Percentiles rank a stretch among this genome's conserved stretches.
These are phyloP conservation scores for Gymnogyps californianus DNA, from an alignment of 2,113 vertebrate species.

Conservation along the genomic window DNA sequence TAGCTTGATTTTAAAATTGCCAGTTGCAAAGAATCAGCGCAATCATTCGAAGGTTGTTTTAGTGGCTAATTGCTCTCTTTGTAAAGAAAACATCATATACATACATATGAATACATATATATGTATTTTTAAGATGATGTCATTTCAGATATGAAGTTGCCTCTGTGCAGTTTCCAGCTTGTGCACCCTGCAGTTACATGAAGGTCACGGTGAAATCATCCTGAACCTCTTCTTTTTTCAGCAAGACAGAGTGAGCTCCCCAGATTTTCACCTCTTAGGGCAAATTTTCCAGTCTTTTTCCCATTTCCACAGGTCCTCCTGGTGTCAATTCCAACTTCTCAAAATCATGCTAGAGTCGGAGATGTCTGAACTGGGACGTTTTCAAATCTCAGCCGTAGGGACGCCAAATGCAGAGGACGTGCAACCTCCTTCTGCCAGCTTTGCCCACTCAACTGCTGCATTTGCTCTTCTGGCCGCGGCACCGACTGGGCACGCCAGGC, in stretches of 20 bases:
- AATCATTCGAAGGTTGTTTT: background rate
- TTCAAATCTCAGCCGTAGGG: background rate
- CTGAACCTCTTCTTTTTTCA: background rate
- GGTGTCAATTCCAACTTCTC: background rate
- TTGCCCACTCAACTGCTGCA: background rate
- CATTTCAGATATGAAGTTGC: background rate
- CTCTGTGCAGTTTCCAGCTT: background rate
- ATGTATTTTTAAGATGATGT: background rate
- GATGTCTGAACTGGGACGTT: background rate
- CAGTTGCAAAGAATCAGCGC: background rate
- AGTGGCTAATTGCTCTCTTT: background rate
- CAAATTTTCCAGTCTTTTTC: background rate
- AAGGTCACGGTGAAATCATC: background rate
- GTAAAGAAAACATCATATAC: background rate
- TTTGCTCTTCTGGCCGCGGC: background rate
- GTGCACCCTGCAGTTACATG: background rate
- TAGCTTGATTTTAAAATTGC: slow-evolving; percentile 7
- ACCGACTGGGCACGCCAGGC: background rate
- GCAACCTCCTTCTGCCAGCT: background rate
- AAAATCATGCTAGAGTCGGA: background rate
- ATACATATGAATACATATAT: background rate
- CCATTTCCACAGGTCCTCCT: background rate
- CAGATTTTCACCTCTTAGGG: background rate
- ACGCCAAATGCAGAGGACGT: background rate
- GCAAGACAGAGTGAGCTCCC: background rate